Percentiles rank a stretch among this genome's conserved stretches.
phyloP scores from a whole-genome alignment of 2,797 vertebrate species.

The Sarcoramphus papa region DNA sequence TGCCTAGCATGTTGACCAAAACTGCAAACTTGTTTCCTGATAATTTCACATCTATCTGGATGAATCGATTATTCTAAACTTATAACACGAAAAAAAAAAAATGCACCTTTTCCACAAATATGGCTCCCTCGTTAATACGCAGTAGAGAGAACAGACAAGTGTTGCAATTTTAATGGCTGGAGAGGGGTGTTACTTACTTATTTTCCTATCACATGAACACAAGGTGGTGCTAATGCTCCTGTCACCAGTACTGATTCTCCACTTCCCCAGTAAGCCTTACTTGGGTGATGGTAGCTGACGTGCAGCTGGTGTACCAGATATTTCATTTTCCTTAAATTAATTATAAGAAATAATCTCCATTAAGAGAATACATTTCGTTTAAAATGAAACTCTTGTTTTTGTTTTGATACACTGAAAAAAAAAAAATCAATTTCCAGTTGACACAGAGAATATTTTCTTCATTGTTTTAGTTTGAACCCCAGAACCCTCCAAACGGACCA shows the following conservation, averaged over 20 bases:
- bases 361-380: neutral
- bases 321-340: neutral
- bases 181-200: neutral
- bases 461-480: neutral
- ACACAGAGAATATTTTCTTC: neutral
- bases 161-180: neutral
- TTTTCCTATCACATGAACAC: conserved; percentile 20
- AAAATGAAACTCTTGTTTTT: neutral
- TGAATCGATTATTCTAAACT: neutral
- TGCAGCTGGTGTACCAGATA: neutral
- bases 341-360: neutral
- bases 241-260: neutral
- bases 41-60: neutral
- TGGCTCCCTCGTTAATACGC: neutral
- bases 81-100: fast-evolving
- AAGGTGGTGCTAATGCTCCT: conserved; percentile 64
- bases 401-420: neutral
- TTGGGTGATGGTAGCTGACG: neutral
- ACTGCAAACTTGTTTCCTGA: neutral
- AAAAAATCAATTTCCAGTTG: neutral
- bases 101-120: neutral
- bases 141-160: neutral
- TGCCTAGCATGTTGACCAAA: neutral
- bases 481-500: neutral
- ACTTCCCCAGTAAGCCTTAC: neutral